Evolutionary conservation across 2,797 vertebrate species (phyloP).

Genomic region (Amphiprion clarkii): DNA sequence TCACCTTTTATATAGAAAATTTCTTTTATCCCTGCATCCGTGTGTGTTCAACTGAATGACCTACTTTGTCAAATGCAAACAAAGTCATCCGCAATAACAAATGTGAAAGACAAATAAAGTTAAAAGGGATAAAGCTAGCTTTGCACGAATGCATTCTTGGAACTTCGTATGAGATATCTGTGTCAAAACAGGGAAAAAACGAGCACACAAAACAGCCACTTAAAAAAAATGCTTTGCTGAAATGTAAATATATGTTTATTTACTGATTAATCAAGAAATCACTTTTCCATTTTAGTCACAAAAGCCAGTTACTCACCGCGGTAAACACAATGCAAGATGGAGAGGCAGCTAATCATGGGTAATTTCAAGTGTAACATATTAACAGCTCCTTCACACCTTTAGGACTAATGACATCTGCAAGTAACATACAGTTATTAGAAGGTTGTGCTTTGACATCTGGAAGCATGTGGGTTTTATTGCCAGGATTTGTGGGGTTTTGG

Average conservation of each 20-base stretch:
- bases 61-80: constrained; percentile 20
- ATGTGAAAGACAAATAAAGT: constrained; percentile 27
- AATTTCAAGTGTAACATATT: constrained; percentile 35
- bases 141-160: background rate
- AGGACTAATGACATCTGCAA: constrained; percentile 46
- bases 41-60: constrained; percentile 31
- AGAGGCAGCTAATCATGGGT: constrained; percentile 8
- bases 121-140: background rate
- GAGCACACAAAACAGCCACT: background rate
- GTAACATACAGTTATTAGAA: constrained; percentile 38
- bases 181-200: background rate
- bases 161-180: background rate
- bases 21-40: constrained; percentile 34
- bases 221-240: background rate
- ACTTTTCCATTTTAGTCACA: constrained; percentile 12
- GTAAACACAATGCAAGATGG: constrained; percentile 21
- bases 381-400: constrained; percentile 43
- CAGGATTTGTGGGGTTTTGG: constrained; percentile 42
- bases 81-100: constrained; percentile 33
- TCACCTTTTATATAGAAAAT: constrained; percentile 62
- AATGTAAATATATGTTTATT: background rate
- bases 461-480: constrained; percentile 52
- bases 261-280: constrained; percentile 5
- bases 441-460: constrained; percentile 64
- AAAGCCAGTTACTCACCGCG: background rate